These are phyloP conservation scores for Neodontobutis hainanensis DNA, from an alignment of 2,113 vertebrate species.

Conservation along the genomic window DNA sequence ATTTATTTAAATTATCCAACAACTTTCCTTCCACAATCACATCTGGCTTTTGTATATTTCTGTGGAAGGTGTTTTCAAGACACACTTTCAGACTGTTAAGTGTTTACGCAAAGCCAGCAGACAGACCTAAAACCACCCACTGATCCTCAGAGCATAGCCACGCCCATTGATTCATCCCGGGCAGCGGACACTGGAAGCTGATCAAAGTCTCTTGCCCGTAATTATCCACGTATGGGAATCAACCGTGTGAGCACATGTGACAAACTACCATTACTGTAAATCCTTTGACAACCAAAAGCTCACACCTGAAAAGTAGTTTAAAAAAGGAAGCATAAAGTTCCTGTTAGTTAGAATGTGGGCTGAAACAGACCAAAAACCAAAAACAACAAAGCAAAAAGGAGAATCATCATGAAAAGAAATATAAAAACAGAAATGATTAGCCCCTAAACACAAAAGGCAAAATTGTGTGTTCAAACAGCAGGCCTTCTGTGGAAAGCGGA, in stretches of 20 bases:
- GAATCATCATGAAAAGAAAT: not conserved
- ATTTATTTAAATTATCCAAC: too few species aligned
- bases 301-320: not conserved
- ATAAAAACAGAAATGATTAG: not conserved
- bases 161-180: constrained; percentile 1
- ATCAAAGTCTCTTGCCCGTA: not conserved
- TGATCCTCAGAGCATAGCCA: not conserved
- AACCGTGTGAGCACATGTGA: too few species aligned
- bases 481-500: constrained; percentile 5
- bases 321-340: not conserved
- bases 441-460: constrained; percentile 27
- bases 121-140: constrained; percentile 1
- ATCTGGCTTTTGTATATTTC: constrained; percentile 11
- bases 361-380: constrained; percentile 35
- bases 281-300: not conserved
- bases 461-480: not conserved
- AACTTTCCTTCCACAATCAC: constrained; percentile 6
- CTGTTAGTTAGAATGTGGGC: constrained; percentile 30
- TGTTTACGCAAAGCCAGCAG: constrained; percentile 27
- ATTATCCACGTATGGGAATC: constrained; percentile 16
- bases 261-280: constrained; percentile 14
- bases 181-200: not conserved
- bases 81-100: constrained; percentile 34
- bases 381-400: not conserved
- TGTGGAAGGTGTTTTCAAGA: constrained; percentile 3